Conservation (phyloP, 2,113 vertebrate species). For the Vireo altiloquus region DNA sequence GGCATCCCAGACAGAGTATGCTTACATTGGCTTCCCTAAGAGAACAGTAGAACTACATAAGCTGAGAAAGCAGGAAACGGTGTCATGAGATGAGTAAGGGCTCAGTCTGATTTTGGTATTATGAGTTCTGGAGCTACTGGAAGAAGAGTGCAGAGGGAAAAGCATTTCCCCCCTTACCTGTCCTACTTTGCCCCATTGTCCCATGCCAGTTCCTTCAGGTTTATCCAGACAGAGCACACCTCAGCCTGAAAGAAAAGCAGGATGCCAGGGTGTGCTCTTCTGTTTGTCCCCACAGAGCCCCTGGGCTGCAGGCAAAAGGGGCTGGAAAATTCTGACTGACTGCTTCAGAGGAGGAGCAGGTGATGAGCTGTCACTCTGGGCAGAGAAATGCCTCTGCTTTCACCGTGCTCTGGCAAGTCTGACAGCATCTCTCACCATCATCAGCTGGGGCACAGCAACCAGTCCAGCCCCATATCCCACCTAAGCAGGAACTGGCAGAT, state of each 20-base stretch:
- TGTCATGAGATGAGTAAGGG: neutral
- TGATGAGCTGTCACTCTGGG: neutral
- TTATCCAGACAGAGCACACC: neutral
- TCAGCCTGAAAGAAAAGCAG: neutral
- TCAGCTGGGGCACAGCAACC: neutral
- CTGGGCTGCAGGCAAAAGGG: neutral
- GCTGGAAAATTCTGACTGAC: neutral
- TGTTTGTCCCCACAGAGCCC: neutral
- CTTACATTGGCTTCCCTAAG: neutral
- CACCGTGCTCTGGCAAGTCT: neutral
- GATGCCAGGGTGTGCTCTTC: neutral
- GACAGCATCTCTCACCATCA: neutral
- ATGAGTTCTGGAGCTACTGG: neutral
- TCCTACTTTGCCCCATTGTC: neutral
- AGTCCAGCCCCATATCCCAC: neutral
- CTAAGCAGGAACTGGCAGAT: neutral
- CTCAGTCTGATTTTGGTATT: neutral
- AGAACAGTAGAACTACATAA: neutral
- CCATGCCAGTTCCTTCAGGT: neutral
- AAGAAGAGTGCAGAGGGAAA: neutral
- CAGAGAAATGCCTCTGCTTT: neutral
- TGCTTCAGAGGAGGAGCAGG: neutral
- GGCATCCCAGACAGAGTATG: neutral
- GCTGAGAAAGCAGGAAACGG: neutral
- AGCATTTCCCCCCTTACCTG: neutral